Base-by-base conservation (phyloP, 2,113 vertebrate species). In the Pitta sordida region DNA sequence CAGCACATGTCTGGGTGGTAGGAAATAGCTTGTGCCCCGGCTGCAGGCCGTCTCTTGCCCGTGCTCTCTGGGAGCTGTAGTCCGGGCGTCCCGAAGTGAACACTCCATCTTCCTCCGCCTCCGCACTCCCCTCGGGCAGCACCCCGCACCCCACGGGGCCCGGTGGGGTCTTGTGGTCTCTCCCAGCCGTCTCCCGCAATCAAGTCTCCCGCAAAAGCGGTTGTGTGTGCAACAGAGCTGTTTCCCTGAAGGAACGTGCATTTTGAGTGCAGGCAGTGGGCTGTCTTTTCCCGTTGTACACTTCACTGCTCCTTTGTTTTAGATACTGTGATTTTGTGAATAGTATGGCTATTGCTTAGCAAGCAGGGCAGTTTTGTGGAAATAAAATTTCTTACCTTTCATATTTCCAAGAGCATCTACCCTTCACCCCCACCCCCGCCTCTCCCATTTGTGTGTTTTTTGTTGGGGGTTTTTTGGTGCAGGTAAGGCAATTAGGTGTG, bases 31-130 rank as follows among this genome's bases (percentile, higher is more conserved):
- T 0, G 51, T 46, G 75, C 5, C 85, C 74, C 4, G 39, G 70
- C 67, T 37, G 85, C 67, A 23, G 77, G 39, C 41, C 48, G 21
- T 4, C 49, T 44, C 82, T n/a, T 7, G 3, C 67, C 65, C 62
- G 0, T 6, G 43, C n/a, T 75, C 55, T 3, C 73, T 93, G 93
- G 96, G 96, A 97, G 80, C 55, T 95, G 94, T 91, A 97, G 96
- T 96, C 75, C 67, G 41, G 75, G n/a, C 17, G 49, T 30, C 12
- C 30, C 36, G 10, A 11, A 39, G 81, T 32, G 48, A 70, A 70
- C 17, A 67, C 86, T 94, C 96, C 95, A 92, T 94, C 88, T 92
- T 89, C 64, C 71, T 59, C 46, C 55, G 6, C 37, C 63, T n/a
- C 69, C 37, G 53, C 37, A 10, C n/a, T 53, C 59, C 67, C 43